Percentiles rank a stretch among this genome's conserved stretches.
phyloP scores from a whole-genome alignment of 2,888 invertebrate species.

The Seladonia tumulorum region DNA sequence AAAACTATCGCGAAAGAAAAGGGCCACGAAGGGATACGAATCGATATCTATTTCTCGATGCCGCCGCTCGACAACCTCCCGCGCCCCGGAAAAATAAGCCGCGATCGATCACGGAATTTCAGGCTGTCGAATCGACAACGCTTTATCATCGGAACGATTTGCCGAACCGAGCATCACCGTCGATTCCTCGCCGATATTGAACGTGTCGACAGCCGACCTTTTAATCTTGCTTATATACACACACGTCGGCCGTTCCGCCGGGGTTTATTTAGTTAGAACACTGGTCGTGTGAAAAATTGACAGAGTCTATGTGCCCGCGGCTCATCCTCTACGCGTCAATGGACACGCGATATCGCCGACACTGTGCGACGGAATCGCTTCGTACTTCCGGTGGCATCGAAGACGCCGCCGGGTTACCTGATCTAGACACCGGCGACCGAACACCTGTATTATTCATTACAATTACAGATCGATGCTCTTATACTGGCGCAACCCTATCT shows the following conservation, averaged over 20 bases:
- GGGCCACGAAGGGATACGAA: conserved; percentile 3
- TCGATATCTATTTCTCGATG: conserved; percentile 32
- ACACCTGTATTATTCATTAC: background rate
- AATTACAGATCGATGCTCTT: background rate
- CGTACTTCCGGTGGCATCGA: background rate
- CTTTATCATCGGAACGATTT: conserved; percentile 54
- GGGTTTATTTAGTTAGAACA: conserved; percentile 15
- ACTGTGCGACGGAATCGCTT: too few relatives aligned
- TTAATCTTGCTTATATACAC: conserved; percentile 48
- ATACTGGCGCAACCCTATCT: background rate
- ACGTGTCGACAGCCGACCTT: conserved; percentile 47
- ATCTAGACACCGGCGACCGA: background rate
- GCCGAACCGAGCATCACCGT: conserved; percentile 43
- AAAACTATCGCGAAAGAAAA: background rate
- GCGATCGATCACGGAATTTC: conserved; percentile 50
- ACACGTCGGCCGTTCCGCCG: background rate
- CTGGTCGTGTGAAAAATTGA: conserved; percentile 32
- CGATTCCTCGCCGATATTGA: conserved; percentile 42
- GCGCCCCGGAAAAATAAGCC: conserved; percentile 35
- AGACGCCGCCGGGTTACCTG: background rate
- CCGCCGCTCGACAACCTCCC: conserved; percentile 7
- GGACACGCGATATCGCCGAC: background rate
- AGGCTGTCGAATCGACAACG: conserved; percentile 39
- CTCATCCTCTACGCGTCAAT: background rate
- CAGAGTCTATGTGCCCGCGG: conserved; percentile 20